Percentiles rank a stretch among this genome's conserved stretches.
Conservation (phyloP, 1,140 invertebrate genomes). For the Diorhabda elongata region DNA sequence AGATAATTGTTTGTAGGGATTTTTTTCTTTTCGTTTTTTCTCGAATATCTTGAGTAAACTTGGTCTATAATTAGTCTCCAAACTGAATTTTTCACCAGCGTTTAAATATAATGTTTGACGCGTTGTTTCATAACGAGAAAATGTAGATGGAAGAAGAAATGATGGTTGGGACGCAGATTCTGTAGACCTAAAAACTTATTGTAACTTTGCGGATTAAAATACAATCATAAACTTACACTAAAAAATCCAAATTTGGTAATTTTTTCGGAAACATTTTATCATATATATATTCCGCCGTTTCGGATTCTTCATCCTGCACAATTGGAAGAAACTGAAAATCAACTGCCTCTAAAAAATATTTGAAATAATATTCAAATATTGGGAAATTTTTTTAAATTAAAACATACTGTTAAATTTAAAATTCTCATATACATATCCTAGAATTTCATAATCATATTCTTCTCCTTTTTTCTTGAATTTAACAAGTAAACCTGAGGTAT, state of each 20-base stretch:
- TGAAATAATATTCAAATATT: not conserved
- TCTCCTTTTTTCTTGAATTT: conserved; percentile 56
- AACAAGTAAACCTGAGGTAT: conserved; percentile 66
- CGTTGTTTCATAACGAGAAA: conserved; percentile 70
- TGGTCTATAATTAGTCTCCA: conserved; percentile 13
- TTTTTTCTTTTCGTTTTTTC: conserved; percentile 16
- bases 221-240: conserved; percentile 49
- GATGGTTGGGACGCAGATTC: conserved; percentile 51
- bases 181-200: conserved; percentile 45
- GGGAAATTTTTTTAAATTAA: conserved; percentile 24
- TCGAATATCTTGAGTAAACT: conserved; percentile 11
- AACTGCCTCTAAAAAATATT: conserved; percentile 62
- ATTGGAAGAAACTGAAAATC: conserved; percentile 91
- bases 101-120: conserved; percentile 50
- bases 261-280: conserved; percentile 63
- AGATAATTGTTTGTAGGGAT: conserved; percentile 17
- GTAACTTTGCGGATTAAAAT: not conserved
- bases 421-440: conserved; percentile 65
- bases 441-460: conserved; percentile 49
- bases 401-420: conserved; percentile 71
- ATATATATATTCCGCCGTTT: conserved; percentile 56
- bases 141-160: conserved; percentile 71
- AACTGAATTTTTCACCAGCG: conserved; percentile 23
- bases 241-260: conserved; percentile 56
- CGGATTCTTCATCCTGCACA: conserved; percentile 43